phyloP scores from a whole-genome alignment of 2,888 invertebrate species.

The Icerya purchasi region DNA sequence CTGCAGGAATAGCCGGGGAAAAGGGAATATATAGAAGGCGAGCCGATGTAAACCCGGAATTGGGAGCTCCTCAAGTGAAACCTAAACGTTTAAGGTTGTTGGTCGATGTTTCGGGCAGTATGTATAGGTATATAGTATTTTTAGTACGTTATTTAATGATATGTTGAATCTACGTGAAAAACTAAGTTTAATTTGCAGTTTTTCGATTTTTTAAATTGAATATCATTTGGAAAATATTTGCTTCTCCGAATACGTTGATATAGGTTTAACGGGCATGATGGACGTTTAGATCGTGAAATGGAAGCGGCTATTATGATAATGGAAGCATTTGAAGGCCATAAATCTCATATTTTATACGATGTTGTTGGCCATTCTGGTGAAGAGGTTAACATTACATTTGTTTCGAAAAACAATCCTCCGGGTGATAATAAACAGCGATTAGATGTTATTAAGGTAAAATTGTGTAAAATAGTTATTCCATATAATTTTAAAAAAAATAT shows the following conservation, averaged over 20 bases:
- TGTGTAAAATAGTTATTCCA: not conserved
- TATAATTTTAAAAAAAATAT: too few relatives aligned
- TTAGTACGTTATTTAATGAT: not conserved
- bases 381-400: conserved; percentile 46
- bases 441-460: conserved; percentile 41
- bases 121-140: conserved; percentile 47
- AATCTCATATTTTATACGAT: conserved; percentile 75
- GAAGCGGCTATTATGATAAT: conserved; percentile 74
- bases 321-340: conserved; percentile 76
- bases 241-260: conserved; percentile 13
- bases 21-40: conserved; percentile 70
- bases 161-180: not conserved
- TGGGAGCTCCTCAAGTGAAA: conserved; percentile 64
- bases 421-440: conserved; percentile 71
- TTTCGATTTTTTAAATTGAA: not conserved
- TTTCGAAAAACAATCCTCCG: conserved; percentile 47
- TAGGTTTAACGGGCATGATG: conserved; percentile 86
- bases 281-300: conserved; percentile 71
- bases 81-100: conserved; percentile 72
- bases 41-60: conserved; percentile 66
- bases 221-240: not conserved
- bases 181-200: not conserved
- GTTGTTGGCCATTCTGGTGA: conserved; percentile 90
- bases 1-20: conserved; percentile 62
- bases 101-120: conserved; percentile 86